These are phyloP conservation scores for Microchirus variegatus DNA, from an alignment of 2,797 vertebrate species.

Conservation along the genomic window DNA sequence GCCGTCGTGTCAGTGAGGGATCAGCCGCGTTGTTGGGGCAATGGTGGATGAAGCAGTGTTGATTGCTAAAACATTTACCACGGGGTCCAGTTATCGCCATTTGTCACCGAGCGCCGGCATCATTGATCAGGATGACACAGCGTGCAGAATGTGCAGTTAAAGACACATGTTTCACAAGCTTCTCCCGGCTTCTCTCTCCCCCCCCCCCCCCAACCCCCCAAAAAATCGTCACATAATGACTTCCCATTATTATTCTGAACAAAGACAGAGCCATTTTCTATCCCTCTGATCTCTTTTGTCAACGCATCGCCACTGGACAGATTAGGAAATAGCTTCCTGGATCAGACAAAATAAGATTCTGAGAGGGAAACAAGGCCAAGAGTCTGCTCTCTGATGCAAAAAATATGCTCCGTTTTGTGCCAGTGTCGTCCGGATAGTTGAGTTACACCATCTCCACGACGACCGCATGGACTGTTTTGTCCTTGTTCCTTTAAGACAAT, in stretches of 20 bases:
- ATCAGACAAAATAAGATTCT: conserved; percentile 47
- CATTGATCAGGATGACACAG: conserved; percentile 69
- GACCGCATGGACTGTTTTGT: conserved; percentile 20
- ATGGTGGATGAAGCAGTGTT: conserved; percentile 47
- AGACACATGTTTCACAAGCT: conserved; percentile 69
- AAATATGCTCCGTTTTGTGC: conserved; percentile 53
- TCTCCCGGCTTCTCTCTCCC: conserved; percentile 19
- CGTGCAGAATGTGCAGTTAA: conserved; percentile 53
- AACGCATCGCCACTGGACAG: conserved; percentile 32
- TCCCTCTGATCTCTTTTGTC: conserved; percentile 65
- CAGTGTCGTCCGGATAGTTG: conserved; percentile 36
- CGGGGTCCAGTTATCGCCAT: conserved; percentile 38
- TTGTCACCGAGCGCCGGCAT: conserved; percentile 41
- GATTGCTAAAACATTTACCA: conserved; percentile 68
- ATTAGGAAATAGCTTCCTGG: conserved; percentile 43
- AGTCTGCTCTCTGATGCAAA: conserved; percentile 48
- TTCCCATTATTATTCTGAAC: conserved; percentile 63
- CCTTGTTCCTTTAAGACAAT: conserved; percentile 53
- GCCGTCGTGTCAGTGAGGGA: conserved; percentile 55
- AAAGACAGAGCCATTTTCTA: conserved; percentile 54
- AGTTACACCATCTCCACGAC: conserved; percentile 28
- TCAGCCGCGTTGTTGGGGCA: conserved; percentile 26
- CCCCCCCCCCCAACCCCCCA: neutral
- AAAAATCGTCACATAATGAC: conserved; percentile 63
- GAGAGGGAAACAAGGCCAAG: conserved; percentile 27